Base-by-base conservation (phyloP, 2,113 vertebrate species). In the Pimephales promelas region DNA sequence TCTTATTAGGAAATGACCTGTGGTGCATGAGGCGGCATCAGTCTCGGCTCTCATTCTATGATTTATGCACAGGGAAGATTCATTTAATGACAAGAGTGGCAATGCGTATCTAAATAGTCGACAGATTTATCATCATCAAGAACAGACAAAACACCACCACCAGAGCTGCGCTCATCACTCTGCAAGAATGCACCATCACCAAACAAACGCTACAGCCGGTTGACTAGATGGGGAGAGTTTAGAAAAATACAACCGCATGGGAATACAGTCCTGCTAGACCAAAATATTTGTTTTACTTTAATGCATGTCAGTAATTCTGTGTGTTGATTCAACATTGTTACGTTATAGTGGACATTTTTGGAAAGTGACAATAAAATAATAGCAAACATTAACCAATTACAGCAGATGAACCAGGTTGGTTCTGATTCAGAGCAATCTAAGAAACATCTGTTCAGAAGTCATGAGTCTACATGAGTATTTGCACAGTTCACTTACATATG, bases 1-100 rank as follows among this genome's bases (percentile, higher is more conserved):
- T 93, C 89, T 87, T 77, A 94, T 92, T 92, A 92, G 56, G 43
- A 83, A n/a, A 47, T 93, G 90, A 92, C 91, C 90, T 87, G 73
- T 18, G 28, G 59, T 80, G 45, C 78, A 79, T 76, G 31, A 73
- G 61, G 68, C 54, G 28, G 79, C 71, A 86, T 82, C 75, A 84
- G 49, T 83, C 84, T 16, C 74, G 75, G 56, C 62, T 64, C 75
- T 90, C 64, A 75, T 85, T 83, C 70, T 20, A 45, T 89, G 89
- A 91, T 90, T 92, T 88, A 92, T 88, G 80, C 10, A 61, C 68
- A 83, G 59, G 85, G 83, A 85, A 85, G 87, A 92, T 88, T 79
- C 70, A 92, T 87, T 84, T 71, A 54, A 83, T 86, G 83, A 88
- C 86, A 83, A 76, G 28, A 81, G 84, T 73, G 61, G 70, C 76